These are phyloP conservation scores for Pocillopora grandis DNA, from an alignment of 92 coral and sea anemone species.

Conservation along the genomic window DNA sequence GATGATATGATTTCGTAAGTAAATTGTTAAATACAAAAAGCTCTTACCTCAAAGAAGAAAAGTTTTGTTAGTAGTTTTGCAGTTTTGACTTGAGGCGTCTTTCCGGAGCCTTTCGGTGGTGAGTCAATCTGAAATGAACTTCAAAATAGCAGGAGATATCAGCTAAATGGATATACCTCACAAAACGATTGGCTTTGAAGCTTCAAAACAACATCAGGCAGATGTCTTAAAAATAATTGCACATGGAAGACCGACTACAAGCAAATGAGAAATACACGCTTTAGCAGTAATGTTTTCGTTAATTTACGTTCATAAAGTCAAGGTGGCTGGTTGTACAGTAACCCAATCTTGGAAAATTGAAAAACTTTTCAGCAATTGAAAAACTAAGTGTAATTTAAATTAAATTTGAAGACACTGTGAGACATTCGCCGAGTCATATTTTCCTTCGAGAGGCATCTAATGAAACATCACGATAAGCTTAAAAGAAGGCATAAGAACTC, in stretches of 20 bases:
- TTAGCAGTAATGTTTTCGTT: neutral
- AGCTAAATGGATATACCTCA: neutral
- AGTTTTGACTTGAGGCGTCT: neutral
- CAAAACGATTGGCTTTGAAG: neutral
- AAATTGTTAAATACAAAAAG: neutral
- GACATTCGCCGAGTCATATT: neutral
- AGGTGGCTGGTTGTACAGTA: neutral
- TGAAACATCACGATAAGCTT: neutral
- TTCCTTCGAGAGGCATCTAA: neutral
- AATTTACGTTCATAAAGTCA: too few relatives aligned
- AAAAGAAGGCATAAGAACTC: neutral
- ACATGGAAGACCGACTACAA: neutral
- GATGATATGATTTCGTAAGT: neutral
- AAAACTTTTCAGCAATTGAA: neutral
- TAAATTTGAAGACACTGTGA: too few relatives aligned
- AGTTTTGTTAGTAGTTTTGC: neutral
- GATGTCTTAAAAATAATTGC: slow-evolving; percentile 21
- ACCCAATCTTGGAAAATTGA: neutral
- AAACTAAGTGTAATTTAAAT: too few relatives aligned
- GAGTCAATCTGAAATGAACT: slow-evolving; percentile 2
- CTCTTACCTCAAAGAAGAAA: neutral
- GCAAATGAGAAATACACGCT: neutral
- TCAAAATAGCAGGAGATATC: neutral
- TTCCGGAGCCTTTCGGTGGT: neutral
- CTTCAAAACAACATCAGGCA: slow-evolving; percentile 15